Conservation (phyloP, 2,797 vertebrate species). For the Gymnoscopelus braueri region DNA sequence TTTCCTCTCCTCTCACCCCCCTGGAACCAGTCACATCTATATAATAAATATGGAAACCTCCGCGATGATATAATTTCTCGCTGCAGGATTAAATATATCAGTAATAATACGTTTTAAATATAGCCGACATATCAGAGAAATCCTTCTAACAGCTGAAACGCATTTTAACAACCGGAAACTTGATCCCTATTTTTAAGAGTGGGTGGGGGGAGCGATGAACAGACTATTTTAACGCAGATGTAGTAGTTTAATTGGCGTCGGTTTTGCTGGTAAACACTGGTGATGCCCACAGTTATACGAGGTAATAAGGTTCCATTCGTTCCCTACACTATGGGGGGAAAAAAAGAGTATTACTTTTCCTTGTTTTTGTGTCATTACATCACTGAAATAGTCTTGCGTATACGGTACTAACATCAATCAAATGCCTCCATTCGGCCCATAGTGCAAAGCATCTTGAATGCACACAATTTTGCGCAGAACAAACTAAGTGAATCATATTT, state of each 20-base stretch:
- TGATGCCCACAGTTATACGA: conserved; percentile 67
- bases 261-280: conserved; percentile 71
- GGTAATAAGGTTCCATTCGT: conserved; percentile 60
- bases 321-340: conserved; percentile 42
- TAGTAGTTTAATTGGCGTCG: conserved; percentile 72
- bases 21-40: conserved; percentile 91
- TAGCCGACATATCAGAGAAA: conserved; percentile 89
- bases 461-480: not conserved
- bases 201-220: conserved; percentile 51
- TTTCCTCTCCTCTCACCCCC: conserved; percentile 57
- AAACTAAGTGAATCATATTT: too few species aligned
- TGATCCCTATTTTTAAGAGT: conserved; percentile 55
- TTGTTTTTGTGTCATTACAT: conserved; percentile 47
- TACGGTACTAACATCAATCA: conserved; percentile 28
- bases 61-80: conserved; percentile 90
- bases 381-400: conserved; percentile 44
- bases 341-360: conserved; percentile 38
- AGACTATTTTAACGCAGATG: conserved; percentile 74
- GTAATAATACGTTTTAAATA: conserved; percentile 97
- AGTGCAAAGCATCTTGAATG: not conserved
- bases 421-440: not conserved
- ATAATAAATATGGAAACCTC: conserved; percentile 96
- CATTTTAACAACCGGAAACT: conserved; percentile 70
- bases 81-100: conserved; percentile 97
- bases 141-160: conserved; percentile 85